These are phyloP conservation scores for Embiotoca jacksoni DNA, from an alignment of 2,113 vertebrate genomes.

Conservation along the genomic window DNA sequence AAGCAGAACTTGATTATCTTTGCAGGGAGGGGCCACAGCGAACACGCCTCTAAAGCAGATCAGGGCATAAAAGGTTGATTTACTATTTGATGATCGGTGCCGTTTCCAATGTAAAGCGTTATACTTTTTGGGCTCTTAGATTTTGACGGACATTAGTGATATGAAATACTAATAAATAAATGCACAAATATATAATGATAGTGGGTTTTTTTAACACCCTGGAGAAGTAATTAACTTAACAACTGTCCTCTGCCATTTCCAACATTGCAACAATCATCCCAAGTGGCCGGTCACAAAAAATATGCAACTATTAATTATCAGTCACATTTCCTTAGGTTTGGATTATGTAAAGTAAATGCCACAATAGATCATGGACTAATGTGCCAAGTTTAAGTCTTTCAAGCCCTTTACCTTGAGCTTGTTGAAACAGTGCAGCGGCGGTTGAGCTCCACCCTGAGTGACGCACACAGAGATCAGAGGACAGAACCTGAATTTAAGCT, in stretches of 20 bases:
- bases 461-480: no score
- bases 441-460: no score
- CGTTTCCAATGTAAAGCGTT: slow-evolving; percentile 2
- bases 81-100: not conserved
- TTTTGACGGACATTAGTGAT: not conserved
- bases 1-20: slow-evolving; percentile 64
- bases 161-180: not conserved
- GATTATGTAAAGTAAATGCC: not conserved
- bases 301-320: not conserved
- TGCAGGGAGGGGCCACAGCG: not conserved
- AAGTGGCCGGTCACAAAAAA: not conserved
- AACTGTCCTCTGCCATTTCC: slow-evolving; percentile 14
- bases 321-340: not conserved
- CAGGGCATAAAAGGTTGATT: slow-evolving; percentile 29
- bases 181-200: not conserved
- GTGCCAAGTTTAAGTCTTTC: no score
- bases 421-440: no score
- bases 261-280: slow-evolving; percentile 4
- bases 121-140: not conserved
- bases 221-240: not conserved
- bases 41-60: slow-evolving; percentile 1
- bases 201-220: not conserved
- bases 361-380: not conserved
- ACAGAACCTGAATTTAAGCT: no score
- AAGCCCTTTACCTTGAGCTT: no score